Conservation (phyloP, 1,140 invertebrate genomes). For the Archegozetes longisetosus region DNA sequence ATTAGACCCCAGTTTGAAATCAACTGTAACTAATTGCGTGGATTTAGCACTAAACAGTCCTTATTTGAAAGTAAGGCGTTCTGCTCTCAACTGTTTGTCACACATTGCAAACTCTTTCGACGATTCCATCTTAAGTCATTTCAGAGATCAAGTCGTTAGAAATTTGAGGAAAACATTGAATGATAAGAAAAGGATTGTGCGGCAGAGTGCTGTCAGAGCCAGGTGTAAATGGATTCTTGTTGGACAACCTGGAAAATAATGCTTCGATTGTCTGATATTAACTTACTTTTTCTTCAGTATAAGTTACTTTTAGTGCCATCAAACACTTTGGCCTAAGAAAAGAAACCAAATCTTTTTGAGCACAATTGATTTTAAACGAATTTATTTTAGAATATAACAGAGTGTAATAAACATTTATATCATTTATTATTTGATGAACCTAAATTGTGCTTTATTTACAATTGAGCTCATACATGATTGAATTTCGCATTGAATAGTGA, state of each 20-base stretch:
- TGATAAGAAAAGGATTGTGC: conserved; percentile 7
- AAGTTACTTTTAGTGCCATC: too few relatives aligned
- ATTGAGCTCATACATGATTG: too few relatives aligned
- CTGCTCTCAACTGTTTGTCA: not conserved
- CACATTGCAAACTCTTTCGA: not conserved
- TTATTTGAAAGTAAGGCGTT: not conserved
- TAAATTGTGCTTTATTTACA: too few relatives aligned
- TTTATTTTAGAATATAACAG: too few relatives aligned
- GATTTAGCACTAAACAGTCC: not conserved
- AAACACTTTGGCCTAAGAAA: too few relatives aligned
- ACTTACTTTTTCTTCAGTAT: too few relatives aligned
- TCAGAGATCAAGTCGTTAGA: not conserved
- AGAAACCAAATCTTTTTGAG: too few relatives aligned
- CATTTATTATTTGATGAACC: too few relatives aligned
- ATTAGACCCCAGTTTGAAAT: not conserved
- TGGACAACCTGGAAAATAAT: conserved; percentile 4
- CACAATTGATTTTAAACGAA: too few relatives aligned
- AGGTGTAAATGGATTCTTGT: conserved; percentile 4
- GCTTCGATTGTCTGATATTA: too few relatives aligned
- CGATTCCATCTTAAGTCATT: not conserved
- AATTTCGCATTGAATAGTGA: too few relatives aligned
- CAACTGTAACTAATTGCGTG: not conserved
- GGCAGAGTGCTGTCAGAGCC: conserved; percentile 5
- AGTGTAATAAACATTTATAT: too few relatives aligned
- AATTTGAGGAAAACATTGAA: conserved; percentile 1